Conservation (phyloP, 2,113 vertebrate genomes). For the Corvus moneduloides region DNA sequence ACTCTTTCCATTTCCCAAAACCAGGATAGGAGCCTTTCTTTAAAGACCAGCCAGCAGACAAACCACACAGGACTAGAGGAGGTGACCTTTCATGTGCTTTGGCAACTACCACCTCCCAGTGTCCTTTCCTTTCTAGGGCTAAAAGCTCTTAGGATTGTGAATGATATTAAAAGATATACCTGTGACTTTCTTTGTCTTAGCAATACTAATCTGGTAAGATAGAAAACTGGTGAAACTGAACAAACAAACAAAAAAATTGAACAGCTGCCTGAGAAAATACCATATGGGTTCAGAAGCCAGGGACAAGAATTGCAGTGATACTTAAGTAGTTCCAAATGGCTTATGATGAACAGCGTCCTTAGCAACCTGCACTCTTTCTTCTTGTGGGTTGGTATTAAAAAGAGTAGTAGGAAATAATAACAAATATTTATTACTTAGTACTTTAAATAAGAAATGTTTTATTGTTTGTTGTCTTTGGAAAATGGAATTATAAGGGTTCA, state of each 20-base stretch:
- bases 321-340: not conserved
- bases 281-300: rapidly evolving
- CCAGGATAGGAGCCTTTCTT: not conserved
- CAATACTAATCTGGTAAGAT: not conserved
- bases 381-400: not conserved
- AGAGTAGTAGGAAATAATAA: not conserved
- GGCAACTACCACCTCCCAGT: not conserved
- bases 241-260: not conserved
- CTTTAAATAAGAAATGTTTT: not conserved
- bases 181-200: not conserved
- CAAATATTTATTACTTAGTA: not conserved
- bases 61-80: not conserved
- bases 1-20: not conserved
- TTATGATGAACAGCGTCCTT: not conserved
- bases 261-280: not conserved
- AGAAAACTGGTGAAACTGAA: not conserved
- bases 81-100: not conserved
- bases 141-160: not conserved
- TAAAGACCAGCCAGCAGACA: conserved; percentile 1
- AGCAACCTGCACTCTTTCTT: not conserved
- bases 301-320: not conserved
- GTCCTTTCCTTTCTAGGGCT: not conserved
- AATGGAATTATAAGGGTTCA: not conserved
- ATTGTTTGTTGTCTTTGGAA: not conserved
- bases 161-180: not conserved